phyloP scores from a whole-genome alignment of 2,113 vertebrate species.

The Bombycilla garrulus region DNA sequence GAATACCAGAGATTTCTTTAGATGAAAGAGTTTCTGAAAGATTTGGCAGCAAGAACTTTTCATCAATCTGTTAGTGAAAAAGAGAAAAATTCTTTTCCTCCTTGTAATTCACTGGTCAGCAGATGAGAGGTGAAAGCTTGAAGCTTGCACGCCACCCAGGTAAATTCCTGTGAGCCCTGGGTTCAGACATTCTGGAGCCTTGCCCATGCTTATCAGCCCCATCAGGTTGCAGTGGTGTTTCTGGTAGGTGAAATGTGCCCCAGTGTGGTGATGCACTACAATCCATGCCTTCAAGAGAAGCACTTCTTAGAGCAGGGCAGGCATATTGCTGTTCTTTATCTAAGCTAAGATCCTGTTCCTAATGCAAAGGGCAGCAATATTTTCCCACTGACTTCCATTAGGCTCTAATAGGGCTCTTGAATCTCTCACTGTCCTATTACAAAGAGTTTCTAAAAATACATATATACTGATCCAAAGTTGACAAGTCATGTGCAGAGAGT shows the following conservation, averaged over 20 bases:
- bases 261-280: background rate
- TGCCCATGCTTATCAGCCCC: background rate
- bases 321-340: background rate
- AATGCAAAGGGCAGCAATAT: background rate
- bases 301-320: background rate
- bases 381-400: background rate
- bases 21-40: background rate
- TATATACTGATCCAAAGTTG: background rate
- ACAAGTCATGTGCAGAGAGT: background rate
- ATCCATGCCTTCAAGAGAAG: background rate
- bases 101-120: background rate
- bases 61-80: background rate
- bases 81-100: background rate
- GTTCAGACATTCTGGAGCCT: background rate
- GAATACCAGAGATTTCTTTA: background rate
- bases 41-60: background rate
- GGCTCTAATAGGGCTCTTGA: background rate
- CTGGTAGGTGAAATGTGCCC: background rate
- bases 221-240: background rate
- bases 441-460: background rate
- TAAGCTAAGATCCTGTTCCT: background rate
- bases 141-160: background rate
- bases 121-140: background rate
- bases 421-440: background rate
- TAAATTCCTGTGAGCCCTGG: background rate